phyloP scores from a whole-genome alignment of 2,888 invertebrate species.

The Brenthis ino region DNA sequence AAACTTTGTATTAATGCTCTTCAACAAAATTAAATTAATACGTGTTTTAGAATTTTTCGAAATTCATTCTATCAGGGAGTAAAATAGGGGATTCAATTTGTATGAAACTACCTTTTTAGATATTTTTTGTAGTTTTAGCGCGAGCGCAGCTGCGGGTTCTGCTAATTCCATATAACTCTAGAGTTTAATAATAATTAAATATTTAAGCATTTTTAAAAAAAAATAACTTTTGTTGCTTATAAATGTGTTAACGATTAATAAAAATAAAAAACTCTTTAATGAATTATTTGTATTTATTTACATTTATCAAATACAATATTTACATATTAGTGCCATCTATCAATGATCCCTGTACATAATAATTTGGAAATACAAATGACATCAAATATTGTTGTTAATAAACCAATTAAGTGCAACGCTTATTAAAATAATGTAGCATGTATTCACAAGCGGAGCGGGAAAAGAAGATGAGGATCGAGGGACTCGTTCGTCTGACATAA shows the following conservation, averaged over 20 bases:
- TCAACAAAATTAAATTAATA: no score
- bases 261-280: constrained; percentile 21
- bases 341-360: constrained; percentile 44
- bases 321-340: constrained; percentile 44
- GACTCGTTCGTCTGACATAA: constrained; percentile 83
- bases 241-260: constrained; percentile 9
- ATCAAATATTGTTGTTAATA: constrained; percentile 33
- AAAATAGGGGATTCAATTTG: no score
- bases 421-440: constrained; percentile 28
- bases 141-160: no score
- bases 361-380: constrained; percentile 26
- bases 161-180: no score
- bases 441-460: constrained; percentile 47
- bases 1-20: no score
- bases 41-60: no score
- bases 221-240: no score
- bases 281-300: constrained; percentile 43
- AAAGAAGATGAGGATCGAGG: constrained; percentile 61
- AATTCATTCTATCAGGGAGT: no score
- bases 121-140: no score
- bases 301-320: constrained; percentile 42
- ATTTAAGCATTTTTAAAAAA: no score
- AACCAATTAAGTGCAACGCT: constrained; percentile 16
- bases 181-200: no score
- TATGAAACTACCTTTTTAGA: no score